These are phyloP conservation scores for Choristoneura fumiferana DNA, from an alignment of 1,140 invertebrate genomes.

Conservation along the genomic window DNA sequence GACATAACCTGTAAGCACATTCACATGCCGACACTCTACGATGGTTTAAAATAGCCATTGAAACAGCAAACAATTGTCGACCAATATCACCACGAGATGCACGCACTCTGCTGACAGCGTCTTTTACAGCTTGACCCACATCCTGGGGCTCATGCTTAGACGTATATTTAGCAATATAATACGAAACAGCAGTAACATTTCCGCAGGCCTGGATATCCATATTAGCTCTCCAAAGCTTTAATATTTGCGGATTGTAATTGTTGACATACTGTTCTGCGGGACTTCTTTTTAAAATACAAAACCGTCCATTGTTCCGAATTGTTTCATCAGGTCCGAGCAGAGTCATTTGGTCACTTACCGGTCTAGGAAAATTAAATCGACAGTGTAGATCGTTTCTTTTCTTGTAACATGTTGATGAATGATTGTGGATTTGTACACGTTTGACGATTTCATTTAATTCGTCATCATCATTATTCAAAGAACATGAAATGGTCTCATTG, in stretches of 20 bases:
- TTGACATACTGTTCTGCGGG: slow-evolving; percentile 1
- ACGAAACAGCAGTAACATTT: not conserved
- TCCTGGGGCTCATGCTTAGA: not conserved
- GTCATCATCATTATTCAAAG: not conserved
- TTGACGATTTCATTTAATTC: not conserved
- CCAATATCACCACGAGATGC: not conserved
- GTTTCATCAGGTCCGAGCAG: slow-evolving; percentile 9
- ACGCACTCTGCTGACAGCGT: not conserved
- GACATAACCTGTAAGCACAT: slow-evolving; percentile 28
- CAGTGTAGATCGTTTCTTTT: not conserved
- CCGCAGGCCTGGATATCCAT: slow-evolving; percentile 12
- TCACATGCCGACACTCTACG: slow-evolving; percentile 27
- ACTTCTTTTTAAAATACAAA: slow-evolving; percentile 2
- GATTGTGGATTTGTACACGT: slow-evolving; percentile 12
- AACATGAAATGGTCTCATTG: slow-evolving; percentile 5
- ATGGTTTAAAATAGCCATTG: slow-evolving; percentile 24
- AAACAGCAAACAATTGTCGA: slow-evolving; percentile 1
- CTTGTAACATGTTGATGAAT: slow-evolving; percentile 1
- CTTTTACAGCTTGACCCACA: not conserved
- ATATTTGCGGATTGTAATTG: not conserved
- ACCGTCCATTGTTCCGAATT: not conserved
- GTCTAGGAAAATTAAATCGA: slow-evolving; percentile 6
- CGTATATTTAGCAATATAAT: slow-evolving; percentile 12
- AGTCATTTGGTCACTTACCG: not conserved
- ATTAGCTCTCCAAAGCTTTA: slow-evolving; percentile 10